phyloP scores from a whole-genome alignment of 2,888 invertebrate genomes.

The Agrypnus murinus region DNA sequence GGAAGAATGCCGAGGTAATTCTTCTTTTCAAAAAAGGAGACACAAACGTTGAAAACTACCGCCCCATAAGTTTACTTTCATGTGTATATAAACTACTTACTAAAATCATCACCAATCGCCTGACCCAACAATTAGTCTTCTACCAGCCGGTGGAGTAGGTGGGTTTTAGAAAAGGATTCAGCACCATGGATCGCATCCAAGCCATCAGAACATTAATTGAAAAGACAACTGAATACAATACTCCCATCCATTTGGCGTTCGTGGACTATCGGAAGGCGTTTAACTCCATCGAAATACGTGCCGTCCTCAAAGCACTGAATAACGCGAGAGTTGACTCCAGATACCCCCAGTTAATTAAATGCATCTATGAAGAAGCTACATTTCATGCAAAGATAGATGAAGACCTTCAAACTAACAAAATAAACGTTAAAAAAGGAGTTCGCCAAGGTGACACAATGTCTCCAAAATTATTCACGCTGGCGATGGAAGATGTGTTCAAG shows the following conservation, averaged over 20 bases:
- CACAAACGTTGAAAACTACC: conserved; percentile 6
- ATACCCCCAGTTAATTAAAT: neutral
- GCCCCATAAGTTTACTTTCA: conserved; percentile 4
- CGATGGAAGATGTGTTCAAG: neutral
- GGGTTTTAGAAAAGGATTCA: neutral
- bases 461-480: neutral
- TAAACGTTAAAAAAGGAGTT: neutral
- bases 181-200: conserved; percentile 1
- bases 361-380: neutral
- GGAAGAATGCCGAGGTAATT: conserved; percentile 1
- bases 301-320: neutral
- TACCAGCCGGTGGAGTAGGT: neutral
- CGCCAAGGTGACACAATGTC: neutral
- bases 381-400: neutral
- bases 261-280: conserved; percentile 13
- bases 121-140: neutral
- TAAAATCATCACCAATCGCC: conserved; percentile 6
- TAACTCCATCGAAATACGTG: neutral
- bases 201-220: conserved; percentile 1
- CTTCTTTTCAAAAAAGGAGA: conserved; percentile 18
- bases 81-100: conserved; percentile 1
- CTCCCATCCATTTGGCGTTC: conserved; percentile 6
- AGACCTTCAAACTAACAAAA: conserved; percentile 14
- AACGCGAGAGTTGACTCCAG: neutral
- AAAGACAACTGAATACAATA: conserved; percentile 15